Base-by-base conservation (phyloP, 2,797 vertebrate species). In the Ptychobarbus kaznakovi region DNA sequence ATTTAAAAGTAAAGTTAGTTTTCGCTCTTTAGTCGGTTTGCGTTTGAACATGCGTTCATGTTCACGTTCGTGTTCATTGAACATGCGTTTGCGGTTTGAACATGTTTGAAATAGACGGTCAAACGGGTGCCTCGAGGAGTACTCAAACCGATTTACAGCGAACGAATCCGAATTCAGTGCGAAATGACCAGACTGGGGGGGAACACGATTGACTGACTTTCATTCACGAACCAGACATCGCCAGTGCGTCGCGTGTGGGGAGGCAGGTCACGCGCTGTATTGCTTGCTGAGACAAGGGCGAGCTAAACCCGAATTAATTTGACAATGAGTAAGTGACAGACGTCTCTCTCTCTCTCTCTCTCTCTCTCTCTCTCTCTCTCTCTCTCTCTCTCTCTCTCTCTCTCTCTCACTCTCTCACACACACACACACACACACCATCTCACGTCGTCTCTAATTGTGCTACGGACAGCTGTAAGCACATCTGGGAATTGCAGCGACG, bases 291-390 rank as follows among this genome's bases (percentile, higher is more conserved):
- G 90, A 93, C 93, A 94, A 93, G 91, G 87, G 85, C 73, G 56
- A 35, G 82, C 35, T 72, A 88, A 87, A 89, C 87, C 91, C 91
- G 95, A 97, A 96, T 97, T 96, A 96, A 97, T 97, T 92, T 96
- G 95, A 97, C 95, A 96, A 94, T 95, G 95, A 96, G 94, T 96
- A 96, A 96, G 93, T 94, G 95, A 94, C 93, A 94, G 93, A 91
- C 91, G 87, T 93, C 90, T 92, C 95, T 93, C 94, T 90, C 80
- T 84, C 83, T 79, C 79, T 90, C 88, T 90, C 80, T 84, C 83
- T 80, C 80, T 90, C 88, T 90, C 80, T 84, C 83, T 38, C 5
- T 6, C 38, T 38, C 38, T 38, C 38, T 38, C 38, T 6, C 35
- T 38, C 35, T 38, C 35, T 4, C 38, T 38, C 38, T 38, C 3